phyloP scores from a whole-genome alignment of 2,888 invertebrate genomes.

The Eupelmus urozonus region DNA sequence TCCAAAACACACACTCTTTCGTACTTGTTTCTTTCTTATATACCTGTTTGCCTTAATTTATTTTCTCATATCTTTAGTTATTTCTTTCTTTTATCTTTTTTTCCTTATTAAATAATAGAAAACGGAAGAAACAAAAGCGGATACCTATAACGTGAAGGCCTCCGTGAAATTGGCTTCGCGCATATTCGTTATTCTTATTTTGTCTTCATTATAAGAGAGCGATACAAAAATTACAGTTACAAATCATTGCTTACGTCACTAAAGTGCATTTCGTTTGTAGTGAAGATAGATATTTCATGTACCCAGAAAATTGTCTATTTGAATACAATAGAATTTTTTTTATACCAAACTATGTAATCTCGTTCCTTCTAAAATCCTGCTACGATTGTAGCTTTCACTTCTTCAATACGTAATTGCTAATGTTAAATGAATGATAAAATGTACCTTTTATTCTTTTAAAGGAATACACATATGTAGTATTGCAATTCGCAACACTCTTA shows the following conservation, averaged over 20 bases:
- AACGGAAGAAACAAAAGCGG: slow-evolving; percentile 44
- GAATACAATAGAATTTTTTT: not conserved
- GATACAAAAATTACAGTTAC: slow-evolving; percentile 57
- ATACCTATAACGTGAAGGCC: slow-evolving; percentile 38
- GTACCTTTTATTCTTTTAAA: too few relatives aligned
- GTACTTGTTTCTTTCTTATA: not conserved
- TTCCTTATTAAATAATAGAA: slow-evolving; percentile 1
- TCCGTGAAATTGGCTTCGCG: slow-evolving; percentile 45
- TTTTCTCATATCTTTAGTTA: not conserved
- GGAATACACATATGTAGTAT: too few relatives aligned
- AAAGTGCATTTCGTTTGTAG: slow-evolving; percentile 48
- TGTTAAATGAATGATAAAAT: too few relatives aligned
- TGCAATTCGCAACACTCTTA: too few relatives aligned
- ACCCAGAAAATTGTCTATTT: slow-evolving; percentile 30
- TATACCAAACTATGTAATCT: not conserved
- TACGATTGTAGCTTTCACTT: too few relatives aligned
- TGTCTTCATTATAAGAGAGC: slow-evolving; percentile 40
- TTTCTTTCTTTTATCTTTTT: slow-evolving; percentile 9
- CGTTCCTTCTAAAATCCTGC: not conserved
- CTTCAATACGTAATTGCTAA: too few relatives aligned
- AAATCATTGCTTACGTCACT: slow-evolving; percentile 52
- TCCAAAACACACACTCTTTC: slow-evolving; percentile 21
- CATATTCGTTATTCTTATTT: slow-evolving; percentile 29
- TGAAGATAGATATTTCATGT: slow-evolving; percentile 39
- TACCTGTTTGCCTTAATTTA: not conserved